These are phyloP conservation scores for Nothoprocta pentlandii DNA, from an alignment of 2,113 vertebrate genomes.

Conservation along the genomic window DNA sequence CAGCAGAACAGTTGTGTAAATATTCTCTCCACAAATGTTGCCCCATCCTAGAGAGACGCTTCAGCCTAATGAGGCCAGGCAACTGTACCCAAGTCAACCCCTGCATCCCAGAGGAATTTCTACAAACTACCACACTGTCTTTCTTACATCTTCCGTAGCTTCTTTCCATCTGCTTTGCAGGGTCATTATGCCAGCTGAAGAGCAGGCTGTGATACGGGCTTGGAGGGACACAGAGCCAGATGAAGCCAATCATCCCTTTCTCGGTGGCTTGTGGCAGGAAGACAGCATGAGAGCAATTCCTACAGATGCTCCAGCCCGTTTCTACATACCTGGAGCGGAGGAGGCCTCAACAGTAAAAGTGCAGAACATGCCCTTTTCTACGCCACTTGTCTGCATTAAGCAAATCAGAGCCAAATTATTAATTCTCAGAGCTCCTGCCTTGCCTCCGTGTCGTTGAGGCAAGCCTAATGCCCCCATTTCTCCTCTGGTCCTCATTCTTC, in stretches of 20 bases:
- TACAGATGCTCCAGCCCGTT: not conserved
- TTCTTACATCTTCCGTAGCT: not conserved
- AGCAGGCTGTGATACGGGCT: not conserved
- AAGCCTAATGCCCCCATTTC: not conserved
- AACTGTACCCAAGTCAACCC: not conserved
- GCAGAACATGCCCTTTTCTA: not conserved
- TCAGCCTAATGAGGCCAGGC: not conserved
- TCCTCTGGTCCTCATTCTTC: not conserved
- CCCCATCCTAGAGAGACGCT: not conserved
- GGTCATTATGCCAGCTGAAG: not conserved
- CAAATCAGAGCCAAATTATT: not conserved
- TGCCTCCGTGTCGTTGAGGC: not conserved
- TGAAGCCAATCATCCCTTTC: not conserved
- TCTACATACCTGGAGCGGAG: not conserved
- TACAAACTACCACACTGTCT: fast-evolving
- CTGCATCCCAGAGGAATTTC: not conserved
- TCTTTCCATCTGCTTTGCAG: not conserved
- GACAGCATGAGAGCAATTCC: not conserved
- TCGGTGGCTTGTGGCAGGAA: not conserved
- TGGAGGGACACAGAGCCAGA: not conserved
- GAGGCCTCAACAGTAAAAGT: fast-evolving
- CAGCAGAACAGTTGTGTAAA: not conserved
- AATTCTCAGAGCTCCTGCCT: not conserved
- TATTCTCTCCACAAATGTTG: not conserved
- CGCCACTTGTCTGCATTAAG: not conserved